These are phyloP conservation scores for Pandemis cinnamomeana DNA, from an alignment of 2,888 invertebrate genomes.

Conservation along the genomic window DNA sequence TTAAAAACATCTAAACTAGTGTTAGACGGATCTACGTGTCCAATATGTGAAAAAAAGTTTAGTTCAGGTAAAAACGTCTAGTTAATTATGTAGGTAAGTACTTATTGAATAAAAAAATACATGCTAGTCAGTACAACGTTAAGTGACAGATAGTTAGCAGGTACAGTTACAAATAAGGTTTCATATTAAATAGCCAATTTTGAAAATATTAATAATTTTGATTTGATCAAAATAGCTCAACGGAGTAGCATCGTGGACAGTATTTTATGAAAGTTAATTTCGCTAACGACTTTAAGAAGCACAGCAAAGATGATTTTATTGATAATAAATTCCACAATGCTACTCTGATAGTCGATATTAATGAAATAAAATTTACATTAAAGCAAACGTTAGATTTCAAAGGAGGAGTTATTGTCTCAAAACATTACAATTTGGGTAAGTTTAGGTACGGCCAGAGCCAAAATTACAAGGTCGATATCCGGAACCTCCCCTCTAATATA, in stretches of 20 bases:
- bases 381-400: slow-evolving; percentile 47
- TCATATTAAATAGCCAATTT: slow-evolving; percentile 37
- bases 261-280: slow-evolving; percentile 20
- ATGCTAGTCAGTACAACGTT: slow-evolving; percentile 69
- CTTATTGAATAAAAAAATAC: slow-evolving; percentile 63
- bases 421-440: slow-evolving; percentile 59
- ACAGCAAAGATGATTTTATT: slow-evolving; percentile 27
- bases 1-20: slow-evolving; percentile 61
- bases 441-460: slow-evolving; percentile 51
- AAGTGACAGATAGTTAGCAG: slow-evolving; percentile 48
- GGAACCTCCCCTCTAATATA: slow-evolving; percentile 30
- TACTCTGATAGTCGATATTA: slow-evolving; percentile 17
- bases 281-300: slow-evolving; percentile 31
- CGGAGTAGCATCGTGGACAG: slow-evolving; percentile 20
- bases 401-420: slow-evolving; percentile 69
- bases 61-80: slow-evolving; percentile 37
- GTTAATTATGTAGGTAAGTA: slow-evolving; percentile 35
- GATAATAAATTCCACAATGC: slow-evolving; percentile 23
- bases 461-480: slow-evolving; percentile 47
- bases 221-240: slow-evolving; percentile 28
- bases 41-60: slow-evolving; percentile 46
- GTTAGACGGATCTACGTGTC: slow-evolving; percentile 57
- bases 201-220: slow-evolving; percentile 30
- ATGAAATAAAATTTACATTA: slow-evolving; percentile 30
- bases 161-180: slow-evolving; percentile 26